A percentile compares a stretch with the other conserved stretches of the same genome.
These are phyloP conservation scores for Orgyia antiqua DNA, from an alignment of 2,888 invertebrate species.

Conservation along the genomic window DNA sequence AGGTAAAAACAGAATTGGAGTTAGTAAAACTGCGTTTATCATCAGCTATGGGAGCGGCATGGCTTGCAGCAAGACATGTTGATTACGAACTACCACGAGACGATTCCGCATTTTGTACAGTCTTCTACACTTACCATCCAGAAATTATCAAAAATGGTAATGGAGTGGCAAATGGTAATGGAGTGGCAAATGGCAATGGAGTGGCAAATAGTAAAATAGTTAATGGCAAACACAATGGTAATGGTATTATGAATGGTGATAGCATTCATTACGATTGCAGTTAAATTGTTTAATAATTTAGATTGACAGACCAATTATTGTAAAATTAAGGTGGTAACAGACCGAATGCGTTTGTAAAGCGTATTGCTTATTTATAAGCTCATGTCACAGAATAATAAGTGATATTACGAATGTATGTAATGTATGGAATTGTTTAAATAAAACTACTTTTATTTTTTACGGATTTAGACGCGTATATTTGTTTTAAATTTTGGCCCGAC, in stretches of 20 bases:
- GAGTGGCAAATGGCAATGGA: slow-evolving; percentile 12
- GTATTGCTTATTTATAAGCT: too few relatives aligned
- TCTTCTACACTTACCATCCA: slow-evolving; percentile 79
- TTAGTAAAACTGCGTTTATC: slow-evolving; percentile 84
- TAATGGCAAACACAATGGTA: slow-evolving; percentile 23
- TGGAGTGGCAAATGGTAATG: slow-evolving; percentile 10
- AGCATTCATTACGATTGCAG: slow-evolving; percentile 18
- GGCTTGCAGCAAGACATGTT: slow-evolving; percentile 86
- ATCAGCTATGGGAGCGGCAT: slow-evolving; percentile 91
- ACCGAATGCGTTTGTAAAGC: too few relatives aligned
- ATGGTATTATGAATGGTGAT: slow-evolving; percentile 18
- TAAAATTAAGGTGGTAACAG: too few relatives aligned
- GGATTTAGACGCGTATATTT: too few relatives aligned
- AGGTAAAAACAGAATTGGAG: slow-evolving; percentile 68
- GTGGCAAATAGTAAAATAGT: slow-evolving; percentile 21
- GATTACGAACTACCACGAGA: slow-evolving; percentile 82
- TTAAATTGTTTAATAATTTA: slow-evolving; percentile 13
- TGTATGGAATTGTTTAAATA: too few relatives aligned
- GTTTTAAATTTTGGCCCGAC: too few relatives aligned
- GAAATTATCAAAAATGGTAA: slow-evolving; percentile 19
- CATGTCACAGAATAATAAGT: too few relatives aligned
- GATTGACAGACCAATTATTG: not conserved
- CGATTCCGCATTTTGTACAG: slow-evolving; percentile 82
- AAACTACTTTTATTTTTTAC: too few relatives aligned
- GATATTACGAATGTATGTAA: too few relatives aligned